These are phyloP conservation scores for Neosilurus hyrtlii DNA, from an alignment of 2,797 vertebrate genomes.

Conservation along the genomic window DNA sequence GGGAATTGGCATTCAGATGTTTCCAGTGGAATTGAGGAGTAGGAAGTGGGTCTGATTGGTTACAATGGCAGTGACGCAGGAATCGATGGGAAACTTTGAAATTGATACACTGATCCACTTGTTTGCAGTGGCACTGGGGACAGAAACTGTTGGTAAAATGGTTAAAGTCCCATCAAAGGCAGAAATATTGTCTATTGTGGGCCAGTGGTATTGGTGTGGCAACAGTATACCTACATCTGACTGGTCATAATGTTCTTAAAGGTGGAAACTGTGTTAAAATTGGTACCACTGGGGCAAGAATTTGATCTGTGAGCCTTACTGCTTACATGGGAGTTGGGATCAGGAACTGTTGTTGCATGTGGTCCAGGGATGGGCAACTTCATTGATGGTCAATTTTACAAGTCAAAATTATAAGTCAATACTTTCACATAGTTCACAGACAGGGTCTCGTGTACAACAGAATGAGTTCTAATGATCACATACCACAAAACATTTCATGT, in stretches of 20 bases:
- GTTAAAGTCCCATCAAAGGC: not conserved
- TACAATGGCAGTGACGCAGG: not conserved
- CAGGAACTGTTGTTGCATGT: not conserved
- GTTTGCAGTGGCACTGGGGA: not conserved
- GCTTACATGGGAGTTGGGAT: not conserved
- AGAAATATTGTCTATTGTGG: not conserved
- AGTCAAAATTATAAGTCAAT: no score
- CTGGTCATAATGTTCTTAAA: not conserved
- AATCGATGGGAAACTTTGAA: no score
- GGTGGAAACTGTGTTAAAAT: not conserved
- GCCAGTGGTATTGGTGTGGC: not conserved
- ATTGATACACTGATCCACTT: not conserved
- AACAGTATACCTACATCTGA: not conserved
- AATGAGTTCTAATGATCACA: no score
- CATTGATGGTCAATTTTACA: no score
- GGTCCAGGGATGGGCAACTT: no score
- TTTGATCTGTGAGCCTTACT: not conserved
- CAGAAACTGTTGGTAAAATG: not conserved
- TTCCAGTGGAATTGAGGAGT: not conserved
- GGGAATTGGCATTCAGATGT: no score
- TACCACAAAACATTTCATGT: no score
- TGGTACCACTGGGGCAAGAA: not conserved
- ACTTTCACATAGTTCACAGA: no score
- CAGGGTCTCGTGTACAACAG: no score
- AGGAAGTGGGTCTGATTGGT: not conserved